These are phyloP conservation scores for Indri indri DNA, from an alignment of 2,113 vertebrate species.

Conservation along the genomic window DNA sequence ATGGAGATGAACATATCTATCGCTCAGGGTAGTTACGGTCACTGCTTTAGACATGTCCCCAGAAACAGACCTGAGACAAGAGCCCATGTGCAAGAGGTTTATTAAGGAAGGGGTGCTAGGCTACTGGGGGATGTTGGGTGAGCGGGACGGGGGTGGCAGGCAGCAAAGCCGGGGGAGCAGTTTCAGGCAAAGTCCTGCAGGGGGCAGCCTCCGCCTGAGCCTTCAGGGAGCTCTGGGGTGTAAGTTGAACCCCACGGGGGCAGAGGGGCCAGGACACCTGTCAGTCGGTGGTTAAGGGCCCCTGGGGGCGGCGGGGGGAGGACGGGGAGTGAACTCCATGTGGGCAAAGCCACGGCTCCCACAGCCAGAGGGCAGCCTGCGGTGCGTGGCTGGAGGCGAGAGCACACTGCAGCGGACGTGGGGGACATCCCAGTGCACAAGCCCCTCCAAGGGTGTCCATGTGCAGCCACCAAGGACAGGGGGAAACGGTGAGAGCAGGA, in stretches of 20 bases:
- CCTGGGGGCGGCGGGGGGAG: too few relatives aligned
- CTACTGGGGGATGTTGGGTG: accelerated
- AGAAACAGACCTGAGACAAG: background rate
- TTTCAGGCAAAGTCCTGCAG: background rate
- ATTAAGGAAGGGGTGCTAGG: background rate
- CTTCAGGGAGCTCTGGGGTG: background rate
- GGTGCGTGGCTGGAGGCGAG: background rate
- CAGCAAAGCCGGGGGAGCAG: background rate
- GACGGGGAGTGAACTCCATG: background rate
- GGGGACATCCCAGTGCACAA: background rate
- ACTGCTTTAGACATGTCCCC: background rate
- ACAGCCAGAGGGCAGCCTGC: accelerated
- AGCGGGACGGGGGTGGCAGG: background rate
- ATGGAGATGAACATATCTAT: background rate
- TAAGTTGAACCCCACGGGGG: accelerated
- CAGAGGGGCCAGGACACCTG: background rate
- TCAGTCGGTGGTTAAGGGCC: background rate
- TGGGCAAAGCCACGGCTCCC: background rate
- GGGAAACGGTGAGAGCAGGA: background rate
- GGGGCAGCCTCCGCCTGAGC: background rate
- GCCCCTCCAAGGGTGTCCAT: background rate
- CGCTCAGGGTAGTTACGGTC: background rate
- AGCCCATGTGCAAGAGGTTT: background rate
- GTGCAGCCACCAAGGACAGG: too few relatives aligned
- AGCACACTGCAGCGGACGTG: accelerated